Evolutionary conservation across 2,888 invertebrate genomes (phyloP), one percentile per base, ranked within the genome.

Genomic region (Crematogaster levior): DNA sequence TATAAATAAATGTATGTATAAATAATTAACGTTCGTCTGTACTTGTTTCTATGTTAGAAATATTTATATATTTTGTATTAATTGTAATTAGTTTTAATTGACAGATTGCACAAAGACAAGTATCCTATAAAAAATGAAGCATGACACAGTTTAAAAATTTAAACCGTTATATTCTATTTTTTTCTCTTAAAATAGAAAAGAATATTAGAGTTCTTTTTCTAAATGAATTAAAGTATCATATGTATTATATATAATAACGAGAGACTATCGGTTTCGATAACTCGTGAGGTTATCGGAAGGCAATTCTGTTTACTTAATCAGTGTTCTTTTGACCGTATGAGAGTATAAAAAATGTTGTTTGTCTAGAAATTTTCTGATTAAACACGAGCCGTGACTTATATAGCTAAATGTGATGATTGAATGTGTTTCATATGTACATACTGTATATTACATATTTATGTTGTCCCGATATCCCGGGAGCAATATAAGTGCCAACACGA

Each of bases 341-440:
- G n/a, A 68, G 18, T 15, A 15, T 24, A 66, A 48, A 30, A 66
- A 12, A 51, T 34, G 30, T 34, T 68, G 66, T 30, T 68, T 68
- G 3, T 48, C n/a, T 30, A 15, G 21, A 46, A 37, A 51, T 40
- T 15, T 24, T 56, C 0, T 6, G 37, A 56, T 70, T 40, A 53
- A 51, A 7, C 21, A 7, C 15, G 9, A 70, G 12, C 46, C 15
- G 30, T 58, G 4, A 0, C 1, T 60, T 73, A 73, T 73, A 15
- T 63, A 34, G 12, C 0, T 10, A 72, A 72, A 40, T n/a, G 4
- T 51, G 27, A 51, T n/a, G 48, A 65, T 63, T 3, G 24, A 1
- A n/a, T n/a, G n/a, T 51, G n/a, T n/a, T 65, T 63, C 3, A 4
- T 51, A 1, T 7, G 18, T 15, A 7, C 24, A 46, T 0, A 7